phyloP scores from a whole-genome alignment of 2,797 vertebrate species.

The Allobates femoralis region DNA sequence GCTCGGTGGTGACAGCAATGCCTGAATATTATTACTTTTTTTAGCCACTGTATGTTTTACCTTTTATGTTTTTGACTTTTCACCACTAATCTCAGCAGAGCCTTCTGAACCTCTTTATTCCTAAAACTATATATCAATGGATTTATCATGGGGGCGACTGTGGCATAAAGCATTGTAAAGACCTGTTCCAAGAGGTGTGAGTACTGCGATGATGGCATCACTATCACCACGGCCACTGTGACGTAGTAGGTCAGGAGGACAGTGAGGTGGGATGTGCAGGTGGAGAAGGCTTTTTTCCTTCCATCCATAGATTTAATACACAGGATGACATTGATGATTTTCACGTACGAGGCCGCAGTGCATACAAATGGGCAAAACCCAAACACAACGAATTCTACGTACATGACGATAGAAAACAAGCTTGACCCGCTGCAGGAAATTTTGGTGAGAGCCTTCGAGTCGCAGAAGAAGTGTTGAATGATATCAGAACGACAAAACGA shows the following conservation, averaged over 20 bases:
- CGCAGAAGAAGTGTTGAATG: slow-evolving; percentile 46
- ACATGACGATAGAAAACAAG: slow-evolving; percentile 58
- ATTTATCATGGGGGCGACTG: slow-evolving; percentile 45
- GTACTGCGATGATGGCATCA: slow-evolving; percentile 55
- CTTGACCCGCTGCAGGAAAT: slow-evolving; percentile 5
- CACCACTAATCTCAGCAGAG: slow-evolving; percentile 7
- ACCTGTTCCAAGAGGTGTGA: slow-evolving; percentile 25
- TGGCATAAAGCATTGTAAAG: slow-evolving; percentile 44
- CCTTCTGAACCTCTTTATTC: slow-evolving; percentile 40
- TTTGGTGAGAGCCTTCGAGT: slow-evolving; percentile 35
- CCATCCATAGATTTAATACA: slow-evolving; percentile 32
- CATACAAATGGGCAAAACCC: slow-evolving; percentile 71
- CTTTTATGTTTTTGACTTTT: background rate
- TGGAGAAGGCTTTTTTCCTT: slow-evolving; percentile 74
- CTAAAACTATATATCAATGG: slow-evolving; percentile 48
- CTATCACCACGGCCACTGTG: slow-evolving; percentile 65
- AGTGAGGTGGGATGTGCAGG: slow-evolving; percentile 72
- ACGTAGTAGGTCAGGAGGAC: slow-evolving; percentile 71
- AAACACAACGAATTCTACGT: slow-evolving; percentile 44
- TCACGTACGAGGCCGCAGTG: slow-evolving; percentile 61
- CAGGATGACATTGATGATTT: slow-evolving; percentile 59
- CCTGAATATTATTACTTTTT: background rate
- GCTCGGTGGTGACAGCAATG: background rate
- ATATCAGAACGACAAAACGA: slow-evolving; percentile 37
- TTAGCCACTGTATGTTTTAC: background rate